phyloP scores from a whole-genome alignment of 2,888 invertebrate genomes.

The Hedychridium roseum region DNA sequence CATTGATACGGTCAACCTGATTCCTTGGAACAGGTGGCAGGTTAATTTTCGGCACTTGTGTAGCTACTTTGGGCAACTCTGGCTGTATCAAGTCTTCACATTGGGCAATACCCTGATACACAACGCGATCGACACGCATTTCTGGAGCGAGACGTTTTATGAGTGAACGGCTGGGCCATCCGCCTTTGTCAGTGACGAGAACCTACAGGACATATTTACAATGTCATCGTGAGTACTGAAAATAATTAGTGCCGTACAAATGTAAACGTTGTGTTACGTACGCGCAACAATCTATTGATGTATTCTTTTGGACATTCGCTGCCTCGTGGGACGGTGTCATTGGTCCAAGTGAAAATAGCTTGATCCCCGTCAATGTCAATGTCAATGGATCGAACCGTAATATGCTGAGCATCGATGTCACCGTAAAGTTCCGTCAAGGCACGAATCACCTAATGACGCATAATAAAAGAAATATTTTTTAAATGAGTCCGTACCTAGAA shows the following conservation, averaged over 20 bases:
- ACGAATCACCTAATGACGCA: conserved; percentile 55
- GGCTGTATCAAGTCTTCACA: conserved; percentile 69
- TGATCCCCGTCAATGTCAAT: conserved; percentile 70
- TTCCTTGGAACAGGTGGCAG: conserved; percentile 82
- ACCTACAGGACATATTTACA: conserved; percentile 47
- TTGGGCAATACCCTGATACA: conserved; percentile 73
- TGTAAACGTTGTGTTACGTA: conserved; percentile 54
- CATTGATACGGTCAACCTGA: conserved; percentile 84
- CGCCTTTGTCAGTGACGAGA: conserved; percentile 67
- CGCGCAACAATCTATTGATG: conserved; percentile 74
- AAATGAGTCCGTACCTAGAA: no score
- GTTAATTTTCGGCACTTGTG: conserved; percentile 70
- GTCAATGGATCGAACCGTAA: conserved; percentile 76
- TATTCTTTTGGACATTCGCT: conserved; percentile 78
- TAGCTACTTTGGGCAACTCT: conserved; percentile 64
- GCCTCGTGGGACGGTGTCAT: conserved; percentile 82
- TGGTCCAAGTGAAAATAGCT: conserved; percentile 82
- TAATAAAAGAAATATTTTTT: conserved; percentile 4
- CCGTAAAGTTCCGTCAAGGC: conserved; percentile 63
- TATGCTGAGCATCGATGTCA: conserved; percentile 69
- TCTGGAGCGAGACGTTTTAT: conserved; percentile 72
- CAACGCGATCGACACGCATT: conserved; percentile 72
- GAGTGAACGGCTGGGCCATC: conserved; percentile 70
- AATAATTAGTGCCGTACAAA: background rate
- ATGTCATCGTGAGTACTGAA: no score